These are phyloP conservation scores for Paedocypris micromegethes DNA, from an alignment of 2,797 vertebrate species.

Conservation along the genomic window DNA sequence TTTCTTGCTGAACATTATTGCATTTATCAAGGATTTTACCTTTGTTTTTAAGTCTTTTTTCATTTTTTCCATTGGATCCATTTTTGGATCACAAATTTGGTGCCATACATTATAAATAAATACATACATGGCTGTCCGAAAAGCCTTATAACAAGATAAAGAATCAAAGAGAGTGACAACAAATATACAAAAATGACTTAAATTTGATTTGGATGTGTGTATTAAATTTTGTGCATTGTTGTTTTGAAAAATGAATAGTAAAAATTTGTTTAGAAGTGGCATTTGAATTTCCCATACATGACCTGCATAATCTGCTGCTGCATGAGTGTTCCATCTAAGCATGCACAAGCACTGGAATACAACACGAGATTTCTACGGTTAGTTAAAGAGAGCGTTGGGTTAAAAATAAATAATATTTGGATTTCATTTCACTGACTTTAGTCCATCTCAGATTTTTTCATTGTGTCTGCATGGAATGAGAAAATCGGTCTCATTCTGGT, in stretches of 20 bases:
- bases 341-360: conserved; percentile 10
- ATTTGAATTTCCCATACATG: background rate
- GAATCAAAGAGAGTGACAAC: background rate
- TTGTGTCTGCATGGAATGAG: conserved; percentile 36
- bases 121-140: conserved; percentile 9
- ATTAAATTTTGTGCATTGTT: background rate
- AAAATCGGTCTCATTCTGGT: background rate
- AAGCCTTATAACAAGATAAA: conserved; percentile 21
- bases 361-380: background rate
- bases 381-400: background rate
- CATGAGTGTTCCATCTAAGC: conserved; percentile 6
- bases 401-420: conserved; percentile 5
- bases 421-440: conserved; percentile 12
- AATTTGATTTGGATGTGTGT: too few species aligned
- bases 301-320: conserved; percentile 14
- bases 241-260: background rate
- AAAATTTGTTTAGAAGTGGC: too few species aligned
- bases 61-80: conserved; percentile 3
- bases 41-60: background rate
- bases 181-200: too few species aligned
- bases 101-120: conserved; percentile 9
- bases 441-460: conserved; percentile 31
- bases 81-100: conserved; percentile 1
- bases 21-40: conserved; percentile 1
- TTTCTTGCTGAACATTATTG: conserved; percentile 22